A percentile compares a stretch with the other conserved stretches of the same genome.
Conservation (phyloP, 2,797 vertebrate species). For the Brotula barbata region DNA sequence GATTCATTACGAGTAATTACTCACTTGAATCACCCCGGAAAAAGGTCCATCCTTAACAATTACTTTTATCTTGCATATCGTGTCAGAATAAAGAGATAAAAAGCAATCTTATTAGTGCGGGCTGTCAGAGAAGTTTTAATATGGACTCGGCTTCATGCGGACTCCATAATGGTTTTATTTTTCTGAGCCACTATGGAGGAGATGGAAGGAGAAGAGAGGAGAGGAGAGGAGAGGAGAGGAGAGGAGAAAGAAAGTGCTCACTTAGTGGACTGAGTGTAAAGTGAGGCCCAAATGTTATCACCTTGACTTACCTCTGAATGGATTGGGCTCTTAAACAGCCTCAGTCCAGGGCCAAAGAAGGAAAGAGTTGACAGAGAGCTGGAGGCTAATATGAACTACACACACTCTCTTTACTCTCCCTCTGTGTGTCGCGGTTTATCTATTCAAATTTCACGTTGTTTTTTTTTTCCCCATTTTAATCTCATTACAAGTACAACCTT, state of each 20-base stretch:
- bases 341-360: conserved; percentile 30
- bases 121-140: conserved; percentile 43
- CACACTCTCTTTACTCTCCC: too few relatives aligned
- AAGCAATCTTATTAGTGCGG: conserved; percentile 41
- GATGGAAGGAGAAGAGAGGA: conserved; percentile 6
- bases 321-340: conserved; percentile 27
- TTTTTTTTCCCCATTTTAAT: conserved; percentile 3
- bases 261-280: too few relatives aligned
- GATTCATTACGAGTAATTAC: conserved; percentile 73
- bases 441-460: not conserved
- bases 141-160: conserved; percentile 13
- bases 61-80: conserved; percentile 67
- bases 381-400: too few relatives aligned
- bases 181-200: conserved; percentile 20
- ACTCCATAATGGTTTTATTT: conserved; percentile 24
- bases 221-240: conserved; percentile 4
- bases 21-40: conserved; percentile 53
- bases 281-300: too few relatives aligned
- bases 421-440: too few relatives aligned
- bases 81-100: conserved; percentile 56
- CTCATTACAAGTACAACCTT: conserved; percentile 15
- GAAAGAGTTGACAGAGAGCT: conserved; percentile 48
- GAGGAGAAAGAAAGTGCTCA: not conserved
- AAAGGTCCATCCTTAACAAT: conserved; percentile 55
- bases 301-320: too few relatives aligned